These are phyloP conservation scores for Semnopithecus entellus DNA, from an alignment of 2,113 vertebrate genomes.

Conservation along the genomic window DNA sequence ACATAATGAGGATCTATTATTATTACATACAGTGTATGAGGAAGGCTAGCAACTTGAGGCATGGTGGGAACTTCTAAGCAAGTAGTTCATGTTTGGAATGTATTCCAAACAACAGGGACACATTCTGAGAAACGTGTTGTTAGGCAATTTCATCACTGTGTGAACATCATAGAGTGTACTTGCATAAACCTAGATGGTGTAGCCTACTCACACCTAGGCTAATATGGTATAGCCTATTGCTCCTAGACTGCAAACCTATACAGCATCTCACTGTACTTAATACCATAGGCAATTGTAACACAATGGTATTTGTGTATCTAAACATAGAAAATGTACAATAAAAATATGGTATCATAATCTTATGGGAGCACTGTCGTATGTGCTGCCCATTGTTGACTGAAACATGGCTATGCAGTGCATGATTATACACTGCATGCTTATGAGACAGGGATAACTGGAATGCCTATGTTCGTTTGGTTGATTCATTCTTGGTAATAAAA, in stretches of 20 bases:
- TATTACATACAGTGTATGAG: neutral
- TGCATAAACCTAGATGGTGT: neutral
- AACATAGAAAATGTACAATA: neutral
- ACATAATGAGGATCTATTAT: neutral
- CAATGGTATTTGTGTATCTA: neutral
- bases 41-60: neutral
- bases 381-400: neutral
- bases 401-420: neutral
- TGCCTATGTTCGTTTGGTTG: neutral
- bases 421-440: neutral
- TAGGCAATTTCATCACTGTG: neutral
- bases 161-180: neutral
- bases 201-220: neutral
- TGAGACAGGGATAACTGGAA: neutral
- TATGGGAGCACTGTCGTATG: neutral
- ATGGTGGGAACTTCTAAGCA: neutral
- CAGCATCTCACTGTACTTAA: neutral
- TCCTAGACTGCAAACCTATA: neutral
- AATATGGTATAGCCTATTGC: neutral
- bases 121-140: neutral
- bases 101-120: neutral
- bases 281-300: neutral
- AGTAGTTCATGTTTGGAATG: neutral
- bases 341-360: neutral
- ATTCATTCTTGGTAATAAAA: conserved; percentile 28